Evolutionary conservation across 2,797 vertebrate species (phyloP).

Genomic region (Gambusia yucatana): DNA sequence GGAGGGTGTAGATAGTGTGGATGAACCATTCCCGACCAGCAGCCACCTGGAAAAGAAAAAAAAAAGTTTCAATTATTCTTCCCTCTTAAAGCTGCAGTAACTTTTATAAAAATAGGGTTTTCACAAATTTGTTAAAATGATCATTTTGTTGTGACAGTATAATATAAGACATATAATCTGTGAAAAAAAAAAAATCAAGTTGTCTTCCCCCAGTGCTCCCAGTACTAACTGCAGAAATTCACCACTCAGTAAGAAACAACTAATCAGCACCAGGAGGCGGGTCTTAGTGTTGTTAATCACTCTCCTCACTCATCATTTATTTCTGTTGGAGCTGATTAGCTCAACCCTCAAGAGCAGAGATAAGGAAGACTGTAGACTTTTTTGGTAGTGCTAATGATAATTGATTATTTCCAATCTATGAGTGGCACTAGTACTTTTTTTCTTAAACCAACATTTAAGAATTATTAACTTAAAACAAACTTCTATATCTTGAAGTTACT

Average conservation of each 20-base stretch:
- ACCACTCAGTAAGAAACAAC: too few relatives aligned
- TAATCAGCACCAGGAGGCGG: too few relatives aligned
- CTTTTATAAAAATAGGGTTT: too few relatives aligned
- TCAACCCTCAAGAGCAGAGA: background rate
- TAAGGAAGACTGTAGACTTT: background rate
- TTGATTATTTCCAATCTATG: background rate
- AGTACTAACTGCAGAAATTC: too few relatives aligned
- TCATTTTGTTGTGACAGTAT: too few relatives aligned
- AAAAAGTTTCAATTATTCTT: background rate
- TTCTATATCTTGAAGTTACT: background rate
- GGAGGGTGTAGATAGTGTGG: slow-evolving; percentile 82
- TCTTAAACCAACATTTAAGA: too few relatives aligned
- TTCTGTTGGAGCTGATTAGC: background rate
- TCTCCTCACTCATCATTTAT: background rate
- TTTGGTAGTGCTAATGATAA: background rate
- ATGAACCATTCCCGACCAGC: slow-evolving; percentile 85
- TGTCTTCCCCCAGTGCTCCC: too few relatives aligned
- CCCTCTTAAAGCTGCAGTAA: background rate
- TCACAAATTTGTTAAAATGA: too few relatives aligned
- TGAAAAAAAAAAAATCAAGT: too few relatives aligned
- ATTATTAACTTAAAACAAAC: background rate
- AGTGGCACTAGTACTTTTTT: too few relatives aligned
- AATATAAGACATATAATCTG: too few relatives aligned
- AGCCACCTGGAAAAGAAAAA: slow-evolving; percentile 76
- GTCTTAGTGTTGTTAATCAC: too few relatives aligned